Base-by-base conservation (phyloP, 2,797 vertebrate species). In the Mastacembelus armatus region DNA sequence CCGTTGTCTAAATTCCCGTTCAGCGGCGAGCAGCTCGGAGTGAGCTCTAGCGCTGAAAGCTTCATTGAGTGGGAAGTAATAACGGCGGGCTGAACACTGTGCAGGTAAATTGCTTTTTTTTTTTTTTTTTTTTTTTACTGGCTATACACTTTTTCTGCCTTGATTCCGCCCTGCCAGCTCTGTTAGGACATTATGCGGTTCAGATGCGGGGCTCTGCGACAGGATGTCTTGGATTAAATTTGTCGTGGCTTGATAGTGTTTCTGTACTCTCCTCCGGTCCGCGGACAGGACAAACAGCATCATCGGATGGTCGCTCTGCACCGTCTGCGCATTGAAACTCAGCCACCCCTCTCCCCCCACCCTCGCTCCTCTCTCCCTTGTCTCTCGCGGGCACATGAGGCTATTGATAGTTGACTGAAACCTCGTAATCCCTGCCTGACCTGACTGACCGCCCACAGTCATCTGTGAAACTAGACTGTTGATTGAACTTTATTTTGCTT, bases 361-460 rank as follows among this genome's bases (percentile, higher is more conserved):
- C 49, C 66, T 15, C 62, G 45, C 33, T 9, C 10, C 52, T 43
- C 47, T 29, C 38, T 48, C 32, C 12, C 43, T 11, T 27, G 44
- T 44, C 61, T 67, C 75, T 78, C 65, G 39, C 80, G 61, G 80
- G 42, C 78, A 66, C 71, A 77, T 22, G 73, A 70, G 72, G 83
- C 90, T 90, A 92, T 91, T 91, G 89, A 90, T 92, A 91, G 90
- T 91, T 90, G 86, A 90, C 85, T 81, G 85, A 76, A 81, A 81
- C 85, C 84, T 56, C 39, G 71, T 89, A 91, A 87, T 89, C 91
- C 83, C 83, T 22, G 68, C 60, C 78, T 88, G 85, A 86, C 83
- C 79, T 84, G 76, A 22, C 32, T 66, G 68, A 76, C 71, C 71
- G 74, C 29, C 56, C 72, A 62, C 71, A 45, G 81, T 71, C 80